Evolutionary conservation across 2,888 invertebrate species (phyloP).

Genomic region (Ornithoptera priamus): DNA sequence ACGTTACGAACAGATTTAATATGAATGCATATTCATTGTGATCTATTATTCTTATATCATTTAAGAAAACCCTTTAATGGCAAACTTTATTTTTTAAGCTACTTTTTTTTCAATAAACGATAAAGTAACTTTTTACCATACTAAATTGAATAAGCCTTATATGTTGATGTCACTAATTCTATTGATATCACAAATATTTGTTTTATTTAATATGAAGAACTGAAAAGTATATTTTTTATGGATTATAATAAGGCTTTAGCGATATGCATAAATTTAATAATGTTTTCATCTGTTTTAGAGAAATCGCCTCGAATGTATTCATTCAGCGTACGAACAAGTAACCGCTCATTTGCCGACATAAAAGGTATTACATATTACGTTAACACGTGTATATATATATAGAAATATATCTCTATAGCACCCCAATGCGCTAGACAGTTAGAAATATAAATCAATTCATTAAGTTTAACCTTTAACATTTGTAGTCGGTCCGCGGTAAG

Average conservation of each 20-base stretch:
- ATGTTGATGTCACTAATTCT: no score
- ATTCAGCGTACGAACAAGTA: background rate
- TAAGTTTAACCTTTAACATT: constrained; percentile 47
- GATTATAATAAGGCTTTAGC: background rate
- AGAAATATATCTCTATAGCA: background rate
- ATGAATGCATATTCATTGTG: constrained; percentile 4
- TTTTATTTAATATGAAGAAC: no score
- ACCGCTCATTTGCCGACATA: background rate
- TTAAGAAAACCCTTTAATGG: no score
- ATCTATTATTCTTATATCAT: background rate
- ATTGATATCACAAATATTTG: no score
- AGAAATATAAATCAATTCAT: constrained; percentile 42
- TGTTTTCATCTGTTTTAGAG: background rate
- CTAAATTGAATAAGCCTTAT: no score
- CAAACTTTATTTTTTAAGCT: no score
- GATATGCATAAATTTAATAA: background rate
- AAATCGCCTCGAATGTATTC: background rate
- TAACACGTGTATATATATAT: background rate
- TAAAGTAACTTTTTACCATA: no score
- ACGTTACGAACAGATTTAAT: constrained; percentile 23
- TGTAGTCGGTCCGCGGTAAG: constrained; percentile 34
- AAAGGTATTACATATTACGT: background rate
- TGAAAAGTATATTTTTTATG: no score
- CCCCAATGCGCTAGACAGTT: constrained; percentile 5
- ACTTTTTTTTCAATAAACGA: no score